phyloP scores from a whole-genome alignment of 2,113 vertebrate species.

The Scomber scombrus region DNA sequence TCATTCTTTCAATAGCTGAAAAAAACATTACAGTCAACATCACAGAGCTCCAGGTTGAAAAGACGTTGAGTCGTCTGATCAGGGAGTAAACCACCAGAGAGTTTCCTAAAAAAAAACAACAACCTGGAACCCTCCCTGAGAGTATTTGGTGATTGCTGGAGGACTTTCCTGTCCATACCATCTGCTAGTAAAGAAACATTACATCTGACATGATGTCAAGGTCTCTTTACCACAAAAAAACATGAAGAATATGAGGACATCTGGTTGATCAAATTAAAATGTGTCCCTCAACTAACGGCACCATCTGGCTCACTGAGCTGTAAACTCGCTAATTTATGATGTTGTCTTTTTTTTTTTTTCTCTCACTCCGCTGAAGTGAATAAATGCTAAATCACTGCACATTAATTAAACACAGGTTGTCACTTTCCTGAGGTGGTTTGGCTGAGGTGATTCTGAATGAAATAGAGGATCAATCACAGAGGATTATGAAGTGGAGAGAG shows the following conservation, averaged over 20 bases:
- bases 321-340: constrained; percentile 54
- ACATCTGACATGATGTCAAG: constrained; percentile 45
- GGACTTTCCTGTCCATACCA: not conserved
- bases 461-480: constrained; percentile 14
- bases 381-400: constrained; percentile 37
- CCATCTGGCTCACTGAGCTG: constrained; percentile 67
- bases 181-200: constrained; percentile 29
- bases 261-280: constrained; percentile 71
- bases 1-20: too few relatives aligned
- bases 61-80: not conserved
- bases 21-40: not conserved
- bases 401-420: constrained; percentile 36
- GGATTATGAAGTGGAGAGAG: constrained; percentile 9
- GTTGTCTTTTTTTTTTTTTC: not conserved
- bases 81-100: not conserved
- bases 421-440: constrained; percentile 10
- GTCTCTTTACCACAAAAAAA: constrained; percentile 55
- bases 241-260: constrained; percentile 55
- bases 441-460: constrained; percentile 23
- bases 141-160: not conserved
- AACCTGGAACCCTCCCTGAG: not conserved
- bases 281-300: constrained; percentile 56
- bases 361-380: not conserved
- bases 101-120: not conserved
- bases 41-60: not conserved